A percentile compares a stretch with the other conserved stretches of the same genome.
These are phyloP conservation scores for Rhinoraja longicauda DNA, from an alignment of 2,797 vertebrate genomes.

Conservation along the genomic window DNA sequence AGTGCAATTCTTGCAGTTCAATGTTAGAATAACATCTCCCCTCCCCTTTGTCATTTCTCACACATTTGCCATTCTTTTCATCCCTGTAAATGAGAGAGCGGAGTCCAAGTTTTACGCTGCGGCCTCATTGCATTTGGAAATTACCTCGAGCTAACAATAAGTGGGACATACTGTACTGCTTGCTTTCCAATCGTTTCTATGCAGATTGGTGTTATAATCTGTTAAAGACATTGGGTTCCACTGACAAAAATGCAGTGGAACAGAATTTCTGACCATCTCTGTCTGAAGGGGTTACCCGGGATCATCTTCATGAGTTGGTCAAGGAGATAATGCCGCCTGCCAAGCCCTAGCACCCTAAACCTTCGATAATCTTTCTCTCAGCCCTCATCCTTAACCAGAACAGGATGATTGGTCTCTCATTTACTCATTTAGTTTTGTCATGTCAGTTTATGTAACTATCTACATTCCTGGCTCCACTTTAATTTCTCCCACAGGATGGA, in stretches of 20 bases:
- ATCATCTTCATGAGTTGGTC: not conserved
- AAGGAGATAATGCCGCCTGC: not conserved
- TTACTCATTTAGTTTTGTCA: not conserved
- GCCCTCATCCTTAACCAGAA: no score
- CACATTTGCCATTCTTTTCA: not conserved
- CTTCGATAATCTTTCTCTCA: not conserved
- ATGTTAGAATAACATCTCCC: not conserved
- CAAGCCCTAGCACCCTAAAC: not conserved
- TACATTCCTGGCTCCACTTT: not conserved
- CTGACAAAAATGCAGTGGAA: not conserved
- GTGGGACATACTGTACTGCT: not conserved
- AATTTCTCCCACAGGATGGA: not conserved
- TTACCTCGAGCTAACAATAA: not conserved
- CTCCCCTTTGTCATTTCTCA: not conserved
- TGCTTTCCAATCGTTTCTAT: not conserved
- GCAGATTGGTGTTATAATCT: not conserved
- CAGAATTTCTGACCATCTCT: not conserved
- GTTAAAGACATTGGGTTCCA: not conserved
- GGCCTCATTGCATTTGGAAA: not conserved
- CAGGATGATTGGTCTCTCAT: no score
- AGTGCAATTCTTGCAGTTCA: not conserved
- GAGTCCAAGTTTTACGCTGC: not conserved
- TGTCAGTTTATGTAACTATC: not conserved
- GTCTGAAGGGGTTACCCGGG: not conserved
- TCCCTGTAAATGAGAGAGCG: not conserved